phyloP scores from a whole-genome alignment of 2,888 invertebrate genomes.

The Noctua pronuba region DNA sequence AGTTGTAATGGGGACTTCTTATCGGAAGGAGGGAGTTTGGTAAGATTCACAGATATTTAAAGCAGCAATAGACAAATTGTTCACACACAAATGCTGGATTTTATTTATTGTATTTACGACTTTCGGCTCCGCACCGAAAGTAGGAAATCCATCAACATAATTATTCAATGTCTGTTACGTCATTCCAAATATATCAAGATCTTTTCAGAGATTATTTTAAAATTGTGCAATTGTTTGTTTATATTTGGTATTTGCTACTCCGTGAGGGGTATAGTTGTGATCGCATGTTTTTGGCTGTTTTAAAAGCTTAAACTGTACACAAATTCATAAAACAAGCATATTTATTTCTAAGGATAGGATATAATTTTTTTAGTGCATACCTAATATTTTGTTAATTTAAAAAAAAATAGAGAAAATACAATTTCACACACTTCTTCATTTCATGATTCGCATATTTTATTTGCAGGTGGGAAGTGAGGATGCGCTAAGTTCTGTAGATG shows the following conservation, averaged over 20 bases:
- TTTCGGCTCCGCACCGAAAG: neutral
- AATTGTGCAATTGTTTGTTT: neutral
- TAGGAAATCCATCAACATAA: neutral
- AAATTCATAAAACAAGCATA: neutral
- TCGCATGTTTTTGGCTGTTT: neutral
- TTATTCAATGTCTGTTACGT: neutral
- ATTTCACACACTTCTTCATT: neutral
- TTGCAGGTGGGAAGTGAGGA: slow-evolving; percentile 91
- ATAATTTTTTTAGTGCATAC: neutral
- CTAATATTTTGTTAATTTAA: neutral
- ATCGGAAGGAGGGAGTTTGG: slow-evolving; percentile 91
- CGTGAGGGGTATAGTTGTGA: too few species aligned
- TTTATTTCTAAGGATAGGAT: neutral
- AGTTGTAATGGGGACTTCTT: slow-evolving; percentile 89
- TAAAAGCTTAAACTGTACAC: neutral
- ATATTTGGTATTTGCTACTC: neutral
- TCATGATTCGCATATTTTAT: slow-evolving; percentile 9
- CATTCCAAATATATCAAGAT: neutral
- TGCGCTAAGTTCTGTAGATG: slow-evolving; percentile 90
- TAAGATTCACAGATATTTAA: slow-evolving; percentile 71
- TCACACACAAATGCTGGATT: neutral
- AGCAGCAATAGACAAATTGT: neutral
- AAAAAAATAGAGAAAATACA: neutral
- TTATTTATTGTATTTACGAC: neutral
- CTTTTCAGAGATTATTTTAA: neutral